A percentile compares a stretch with the other conserved stretches of the same genome.
Evolutionary conservation across 37 sponge, comb jelly and placozoan species (phyloP).

Genomic region (Axinella damicornis): DNA sequence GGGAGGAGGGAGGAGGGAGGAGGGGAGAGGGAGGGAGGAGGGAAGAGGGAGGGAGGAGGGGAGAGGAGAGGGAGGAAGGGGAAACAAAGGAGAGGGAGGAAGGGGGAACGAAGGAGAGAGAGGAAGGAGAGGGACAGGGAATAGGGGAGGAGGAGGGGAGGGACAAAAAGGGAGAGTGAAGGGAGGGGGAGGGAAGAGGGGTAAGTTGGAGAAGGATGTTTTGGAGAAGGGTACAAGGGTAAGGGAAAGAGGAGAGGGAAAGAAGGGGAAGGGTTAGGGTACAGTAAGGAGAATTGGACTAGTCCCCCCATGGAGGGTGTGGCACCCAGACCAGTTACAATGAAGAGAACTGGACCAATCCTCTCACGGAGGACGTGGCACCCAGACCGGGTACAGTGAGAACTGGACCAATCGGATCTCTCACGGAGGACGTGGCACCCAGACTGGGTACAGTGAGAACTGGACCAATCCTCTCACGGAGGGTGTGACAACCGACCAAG

Average conservation of each 20-base stretch:
- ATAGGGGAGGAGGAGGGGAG: conserved; percentile 10
- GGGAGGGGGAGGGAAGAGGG: background rate
- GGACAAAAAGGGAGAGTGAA: background rate
- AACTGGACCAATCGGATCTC: too few relatives aligned
- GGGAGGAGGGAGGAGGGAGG: conserved; percentile 19
- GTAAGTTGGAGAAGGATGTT: background rate
- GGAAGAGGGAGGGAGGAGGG: background rate
- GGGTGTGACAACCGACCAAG: too few relatives aligned
- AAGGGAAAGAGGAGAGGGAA: background rate
- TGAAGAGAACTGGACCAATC: too few relatives aligned
- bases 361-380: too few relatives aligned
- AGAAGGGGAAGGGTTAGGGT: background rate
- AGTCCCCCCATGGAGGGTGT: too few relatives aligned
- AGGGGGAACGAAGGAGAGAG: conserved; percentile 11
- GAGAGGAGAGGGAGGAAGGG: background rate
- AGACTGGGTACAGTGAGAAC: too few relatives aligned
- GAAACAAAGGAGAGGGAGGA: background rate
- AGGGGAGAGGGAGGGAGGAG: background rate
- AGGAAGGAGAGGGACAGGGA: conserved; percentile 4
- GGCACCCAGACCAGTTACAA: too few relatives aligned
- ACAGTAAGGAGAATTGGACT: background rate
- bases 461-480: too few relatives aligned
- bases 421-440: too few relatives aligned
- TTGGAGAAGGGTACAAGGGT: too few relatives aligned
- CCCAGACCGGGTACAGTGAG: too few relatives aligned